These are phyloP conservation scores for Morpho deidamia DNA, from an alignment of 2,888 invertebrate genomes.

Conservation along the genomic window DNA sequence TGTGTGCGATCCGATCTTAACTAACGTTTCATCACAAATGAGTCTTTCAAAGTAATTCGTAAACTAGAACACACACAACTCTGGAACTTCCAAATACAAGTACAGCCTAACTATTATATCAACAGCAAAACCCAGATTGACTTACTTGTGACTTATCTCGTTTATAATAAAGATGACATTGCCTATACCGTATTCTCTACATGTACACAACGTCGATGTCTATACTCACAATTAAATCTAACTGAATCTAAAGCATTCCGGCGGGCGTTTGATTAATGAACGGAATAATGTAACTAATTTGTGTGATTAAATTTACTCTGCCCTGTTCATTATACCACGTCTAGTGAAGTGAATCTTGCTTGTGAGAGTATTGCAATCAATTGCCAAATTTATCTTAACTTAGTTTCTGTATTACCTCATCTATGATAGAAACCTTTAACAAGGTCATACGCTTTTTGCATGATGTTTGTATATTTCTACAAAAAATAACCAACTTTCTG, in stretches of 20 bases:
- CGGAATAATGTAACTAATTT: constrained; percentile 26
- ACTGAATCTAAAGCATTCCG: constrained; percentile 19
- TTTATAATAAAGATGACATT: background rate
- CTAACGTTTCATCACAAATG: too few species aligned
- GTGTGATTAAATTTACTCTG: constrained; percentile 21
- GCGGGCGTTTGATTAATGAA: constrained; percentile 25
- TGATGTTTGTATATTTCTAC: background rate
- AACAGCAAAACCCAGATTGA: too few species aligned
- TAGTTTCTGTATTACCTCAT: background rate
- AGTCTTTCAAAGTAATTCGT: too few species aligned
- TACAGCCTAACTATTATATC: too few species aligned
- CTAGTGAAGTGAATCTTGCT: background rate
- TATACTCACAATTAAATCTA: constrained; percentile 16
- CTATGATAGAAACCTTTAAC: too few species aligned
- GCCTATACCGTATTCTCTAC: background rate
- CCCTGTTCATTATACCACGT: constrained; percentile 9
- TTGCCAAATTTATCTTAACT: background rate
- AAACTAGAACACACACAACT: too few species aligned
- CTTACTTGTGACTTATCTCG: background rate
- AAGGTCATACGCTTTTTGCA: too few species aligned
- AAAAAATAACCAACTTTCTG: background rate
- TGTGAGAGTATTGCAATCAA: background rate
- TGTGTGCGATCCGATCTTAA: too few species aligned
- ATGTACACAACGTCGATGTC: background rate
- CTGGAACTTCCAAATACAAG: too few species aligned